A percentile compares a stretch with the other conserved stretches of the same genome.
Evolutionary conservation across 2,888 invertebrate species (phyloP).

Genomic region (Amphipoea lucens): DNA sequence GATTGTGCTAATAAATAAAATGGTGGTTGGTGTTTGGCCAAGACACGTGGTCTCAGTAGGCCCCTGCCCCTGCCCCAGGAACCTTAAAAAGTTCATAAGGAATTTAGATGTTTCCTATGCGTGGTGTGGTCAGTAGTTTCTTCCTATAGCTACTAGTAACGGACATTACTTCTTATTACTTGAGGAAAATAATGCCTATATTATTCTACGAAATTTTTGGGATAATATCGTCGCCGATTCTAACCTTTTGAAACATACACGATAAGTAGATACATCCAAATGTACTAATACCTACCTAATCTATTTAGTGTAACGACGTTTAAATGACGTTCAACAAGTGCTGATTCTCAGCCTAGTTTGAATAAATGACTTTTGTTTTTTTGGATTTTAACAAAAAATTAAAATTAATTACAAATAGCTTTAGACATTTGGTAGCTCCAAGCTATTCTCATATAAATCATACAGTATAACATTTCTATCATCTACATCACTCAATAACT

Average conservation of each 20-base stretch:
- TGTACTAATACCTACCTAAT: background rate
- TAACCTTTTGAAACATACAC: too few species aligned
- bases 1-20: background rate
- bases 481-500: constrained; percentile 1
- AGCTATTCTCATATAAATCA: constrained; percentile 27
- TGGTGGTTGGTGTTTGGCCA: background rate
- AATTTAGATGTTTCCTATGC: too few species aligned
- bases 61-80: background rate
- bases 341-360: too few species aligned
- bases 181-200: too few species aligned
- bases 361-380: too few species aligned
- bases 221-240: background rate
- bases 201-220: too few species aligned
- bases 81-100: background rate
- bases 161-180: too few species aligned
- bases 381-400: constrained; percentile 2
- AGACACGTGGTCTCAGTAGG: background rate
- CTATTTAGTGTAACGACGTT: background rate
- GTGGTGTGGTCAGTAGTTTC: too few species aligned
- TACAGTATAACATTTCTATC: constrained; percentile 6
- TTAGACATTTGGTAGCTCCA: constrained; percentile 6
- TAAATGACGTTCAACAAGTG: too few species aligned
- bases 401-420: background rate
- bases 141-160: too few species aligned
- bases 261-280: too few species aligned